Base-by-base conservation (phyloP, 2,797 vertebrate species). In the Enteromius thamalakanensis region DNA sequence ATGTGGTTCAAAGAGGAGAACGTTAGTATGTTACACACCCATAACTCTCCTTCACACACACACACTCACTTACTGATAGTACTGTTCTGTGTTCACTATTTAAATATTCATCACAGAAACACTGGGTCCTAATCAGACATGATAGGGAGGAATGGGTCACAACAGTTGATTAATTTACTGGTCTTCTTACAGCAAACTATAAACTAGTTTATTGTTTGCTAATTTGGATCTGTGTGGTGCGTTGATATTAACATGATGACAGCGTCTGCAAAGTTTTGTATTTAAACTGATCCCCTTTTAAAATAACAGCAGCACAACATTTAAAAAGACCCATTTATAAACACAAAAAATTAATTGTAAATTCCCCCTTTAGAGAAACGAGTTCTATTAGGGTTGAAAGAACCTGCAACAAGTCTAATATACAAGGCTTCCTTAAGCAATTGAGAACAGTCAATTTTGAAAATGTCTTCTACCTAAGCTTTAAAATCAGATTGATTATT, bases 1-100 rank as follows among this genome's bases (percentile, higher is more conserved):
- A 55, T 49, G 47, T 67, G n/a, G 37, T 78, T 84, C 26, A 58
- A 77, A 80, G 75, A 71, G 79, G 49, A 72, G 14, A 49, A 70
- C 21, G 62, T n/a, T 40, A 37, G 37, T 19, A 45, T 71, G 34
- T 17, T 83, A 64, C 67, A 78, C 67, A 71, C 26, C 47, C 40
- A 69, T 60, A 62, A 26, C 37, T 69, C 8, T 58, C 42, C 69
- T 49, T 9, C 14, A 34, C 26, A 68, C 62, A 53, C 62, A 49
- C 45, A 58, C 42, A 47, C 60, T 32, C 17, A 42, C 34, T 9
- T 6, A 45, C 58, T 26, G 37, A 47, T 58, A 77, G 53, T n/a
- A 49, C 12, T 37, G 32, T 51, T 70, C 34, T 23, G 15, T 26
- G 40, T 32, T 40, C 53, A 69, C 6, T 32, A 79, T 85, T 84